Evolutionary conservation across 2,888 invertebrate species (phyloP).

Genomic region (Fragum sueziense): DNA sequence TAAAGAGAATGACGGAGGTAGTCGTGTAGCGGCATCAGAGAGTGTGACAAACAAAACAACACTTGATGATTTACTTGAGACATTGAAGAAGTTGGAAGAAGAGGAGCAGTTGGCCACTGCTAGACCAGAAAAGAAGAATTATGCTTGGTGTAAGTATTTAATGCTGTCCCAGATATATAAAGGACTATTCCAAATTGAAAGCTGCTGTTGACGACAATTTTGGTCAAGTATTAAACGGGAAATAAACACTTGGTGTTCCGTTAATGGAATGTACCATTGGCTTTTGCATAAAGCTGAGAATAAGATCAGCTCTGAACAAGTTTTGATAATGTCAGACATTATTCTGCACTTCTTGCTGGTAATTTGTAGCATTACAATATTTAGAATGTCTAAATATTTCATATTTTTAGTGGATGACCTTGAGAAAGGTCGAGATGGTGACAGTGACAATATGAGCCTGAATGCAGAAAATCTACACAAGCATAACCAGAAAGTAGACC

Average conservation of each 20-base stretch:
- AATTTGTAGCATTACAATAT: no score
- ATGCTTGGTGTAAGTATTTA: slow-evolving; percentile 78
- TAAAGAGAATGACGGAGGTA: slow-evolving; percentile 45
- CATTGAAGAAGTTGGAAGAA: slow-evolving; percentile 80
- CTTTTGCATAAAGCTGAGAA: no score
- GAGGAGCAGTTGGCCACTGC: slow-evolving; percentile 77
- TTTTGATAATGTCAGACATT: no score
- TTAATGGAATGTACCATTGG: no score
- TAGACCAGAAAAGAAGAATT: slow-evolving; percentile 70
- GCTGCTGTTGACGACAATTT: no score
- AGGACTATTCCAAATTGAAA: no score
- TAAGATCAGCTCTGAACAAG: no score
- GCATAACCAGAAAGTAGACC: slow-evolving; percentile 71
- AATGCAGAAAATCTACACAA: slow-evolving; percentile 76
- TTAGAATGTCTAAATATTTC: no score
- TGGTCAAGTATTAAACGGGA: no score
- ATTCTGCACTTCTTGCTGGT: no score
- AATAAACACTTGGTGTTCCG: no score
- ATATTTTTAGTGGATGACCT: slow-evolving; percentile 72
- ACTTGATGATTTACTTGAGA: slow-evolving; percentile 80
- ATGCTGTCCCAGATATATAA: no score
- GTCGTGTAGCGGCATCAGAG: slow-evolving; percentile 51
- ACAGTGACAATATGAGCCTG: slow-evolving; percentile 68
- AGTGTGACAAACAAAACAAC: slow-evolving; percentile 67
- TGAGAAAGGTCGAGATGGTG: slow-evolving; percentile 66